Conservation (phyloP, 2,797 vertebrate genomes). For the Acanthiza pusilla region DNA sequence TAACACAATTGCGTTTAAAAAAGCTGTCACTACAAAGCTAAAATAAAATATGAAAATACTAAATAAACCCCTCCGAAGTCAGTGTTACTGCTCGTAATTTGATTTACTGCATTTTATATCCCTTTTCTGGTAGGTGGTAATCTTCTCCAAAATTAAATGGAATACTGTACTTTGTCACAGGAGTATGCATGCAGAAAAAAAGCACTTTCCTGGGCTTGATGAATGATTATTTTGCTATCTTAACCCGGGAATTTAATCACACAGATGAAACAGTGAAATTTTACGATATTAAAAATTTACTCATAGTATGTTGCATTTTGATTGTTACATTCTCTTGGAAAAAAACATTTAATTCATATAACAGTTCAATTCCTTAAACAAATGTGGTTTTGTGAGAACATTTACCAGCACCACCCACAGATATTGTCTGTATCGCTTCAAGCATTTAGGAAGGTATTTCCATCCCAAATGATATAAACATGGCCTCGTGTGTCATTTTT, state of each 20-base stretch:
- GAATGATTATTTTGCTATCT: slow-evolving; percentile 7
- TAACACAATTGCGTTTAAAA: background rate
- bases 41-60: background rate
- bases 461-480: background rate
- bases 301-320: background rate
- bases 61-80: background rate
- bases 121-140: slow-evolving; percentile 7
- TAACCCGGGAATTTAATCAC: background rate
- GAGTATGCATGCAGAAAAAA: background rate
- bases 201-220: background rate
- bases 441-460: slow-evolving; percentile 9
- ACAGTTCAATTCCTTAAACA: background rate
- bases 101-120: slow-evolving; percentile 1
- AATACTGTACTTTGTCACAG: background rate
- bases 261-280: background rate
- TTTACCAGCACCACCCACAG: background rate
- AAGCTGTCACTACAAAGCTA: slow-evolving; percentile 4
- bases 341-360: background rate
- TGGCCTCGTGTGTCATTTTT: slow-evolving; percentile 4
- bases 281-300: background rate
- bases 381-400: background rate
- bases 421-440: background rate
- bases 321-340: background rate
- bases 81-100: background rate
- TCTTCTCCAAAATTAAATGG: slow-evolving; percentile 18